These are phyloP conservation scores for Entosphenus tridentatus DNA, from an alignment of 2,113 vertebrate genomes.

Conservation along the genomic window DNA sequence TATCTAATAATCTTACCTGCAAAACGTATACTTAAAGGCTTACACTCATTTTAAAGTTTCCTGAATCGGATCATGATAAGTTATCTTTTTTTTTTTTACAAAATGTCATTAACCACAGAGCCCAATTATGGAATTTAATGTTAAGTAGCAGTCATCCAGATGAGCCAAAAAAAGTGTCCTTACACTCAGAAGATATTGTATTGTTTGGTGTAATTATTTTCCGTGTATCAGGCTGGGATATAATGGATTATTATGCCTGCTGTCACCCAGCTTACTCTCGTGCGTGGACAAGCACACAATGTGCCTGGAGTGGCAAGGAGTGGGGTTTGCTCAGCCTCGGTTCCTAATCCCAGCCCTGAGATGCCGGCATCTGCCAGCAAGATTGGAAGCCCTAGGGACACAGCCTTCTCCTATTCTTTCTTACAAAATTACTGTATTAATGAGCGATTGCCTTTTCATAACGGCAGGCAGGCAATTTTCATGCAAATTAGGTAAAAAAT, in stretches of 20 bases:
- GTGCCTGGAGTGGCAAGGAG: background rate
- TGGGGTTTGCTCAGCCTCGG: background rate
- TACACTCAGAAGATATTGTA: background rate
- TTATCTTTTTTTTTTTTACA: too few relatives aligned
- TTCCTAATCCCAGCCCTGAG: slow-evolving; percentile 1
- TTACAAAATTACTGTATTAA: background rate
- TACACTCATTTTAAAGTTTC: too few relatives aligned
- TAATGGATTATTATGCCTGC: slow-evolving; percentile 5
- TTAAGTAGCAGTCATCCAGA: too few relatives aligned
- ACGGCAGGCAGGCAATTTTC: background rate
- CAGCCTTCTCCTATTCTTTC: background rate
- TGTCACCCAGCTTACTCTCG: background rate
- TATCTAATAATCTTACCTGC: too few relatives aligned
- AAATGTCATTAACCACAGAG: too few relatives aligned
- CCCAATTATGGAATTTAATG: too few relatives aligned
- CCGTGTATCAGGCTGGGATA: background rate
- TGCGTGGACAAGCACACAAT: background rate
- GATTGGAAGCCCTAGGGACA: slow-evolving; percentile 1
- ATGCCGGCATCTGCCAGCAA: background rate
- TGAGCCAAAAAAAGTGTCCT: too few relatives aligned
- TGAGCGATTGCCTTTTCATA: slow-evolving; percentile 1
- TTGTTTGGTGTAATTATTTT: slow-evolving; percentile 4
- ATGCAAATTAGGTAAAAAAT: slow-evolving; percentile 2
- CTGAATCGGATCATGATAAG: too few relatives aligned
- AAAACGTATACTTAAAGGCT: too few relatives aligned